A percentile compares a stretch with the other conserved stretches of the same genome.
These are phyloP conservation scores for Glaucomys volans DNA, from an alignment of 2,113 vertebrate genomes.

Conservation along the genomic window DNA sequence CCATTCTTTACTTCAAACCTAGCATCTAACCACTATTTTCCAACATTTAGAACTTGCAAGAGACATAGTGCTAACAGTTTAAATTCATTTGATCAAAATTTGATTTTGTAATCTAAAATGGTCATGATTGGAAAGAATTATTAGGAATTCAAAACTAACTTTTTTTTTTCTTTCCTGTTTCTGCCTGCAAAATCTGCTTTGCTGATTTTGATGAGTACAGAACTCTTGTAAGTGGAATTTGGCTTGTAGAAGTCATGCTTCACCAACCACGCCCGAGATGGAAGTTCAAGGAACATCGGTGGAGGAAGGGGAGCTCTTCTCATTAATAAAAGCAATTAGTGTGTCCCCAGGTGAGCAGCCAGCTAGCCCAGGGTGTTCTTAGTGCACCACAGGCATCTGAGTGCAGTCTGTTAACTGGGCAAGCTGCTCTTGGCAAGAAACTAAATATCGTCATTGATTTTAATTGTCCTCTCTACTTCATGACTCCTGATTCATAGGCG, in stretches of 20 bases:
- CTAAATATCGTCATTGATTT: slow-evolving; percentile 73
- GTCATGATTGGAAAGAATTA: not conserved
- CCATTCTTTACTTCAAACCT: not conserved
- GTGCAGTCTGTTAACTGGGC: slow-evolving; percentile 71
- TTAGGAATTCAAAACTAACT: not conserved
- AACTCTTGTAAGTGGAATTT: slow-evolving; percentile 57
- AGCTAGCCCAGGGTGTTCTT: slow-evolving; percentile 54
- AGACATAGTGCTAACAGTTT: not conserved
- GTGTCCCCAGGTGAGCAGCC: slow-evolving; percentile 76
- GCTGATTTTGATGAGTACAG: slow-evolving; percentile 62
- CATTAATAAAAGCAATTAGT: slow-evolving; percentile 87
- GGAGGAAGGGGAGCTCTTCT: slow-evolving; percentile 79
- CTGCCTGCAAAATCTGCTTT: slow-evolving; percentile 52
- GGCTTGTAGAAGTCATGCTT: slow-evolving; percentile 74
- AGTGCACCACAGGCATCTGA: slow-evolving; percentile 51
- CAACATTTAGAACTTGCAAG: not conserved
- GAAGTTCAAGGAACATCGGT: slow-evolving; percentile 80
- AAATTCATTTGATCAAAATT: not conserved
- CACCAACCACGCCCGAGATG: slow-evolving; percentile 70
- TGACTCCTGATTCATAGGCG: not conserved
- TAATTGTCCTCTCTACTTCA: slow-evolving; percentile 28
- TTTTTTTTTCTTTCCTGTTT: not conserved
- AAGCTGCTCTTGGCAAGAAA: slow-evolving; percentile 25
- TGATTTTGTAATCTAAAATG: not conserved
- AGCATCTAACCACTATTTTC: not conserved